phyloP scores from a whole-genome alignment of 2,888 invertebrate genomes.

The Allolobophora icterica region DNA sequence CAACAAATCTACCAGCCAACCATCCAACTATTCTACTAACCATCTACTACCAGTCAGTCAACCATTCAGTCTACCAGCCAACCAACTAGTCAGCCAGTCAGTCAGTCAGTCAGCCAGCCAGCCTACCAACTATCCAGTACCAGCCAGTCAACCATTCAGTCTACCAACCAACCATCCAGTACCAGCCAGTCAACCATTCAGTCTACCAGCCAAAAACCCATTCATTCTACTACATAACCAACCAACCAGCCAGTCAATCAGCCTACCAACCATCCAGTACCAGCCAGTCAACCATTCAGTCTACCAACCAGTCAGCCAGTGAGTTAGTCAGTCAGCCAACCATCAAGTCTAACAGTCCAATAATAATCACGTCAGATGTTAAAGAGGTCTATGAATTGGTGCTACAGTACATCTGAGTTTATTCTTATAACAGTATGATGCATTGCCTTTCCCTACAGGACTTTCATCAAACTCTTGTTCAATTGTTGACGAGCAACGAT shows the following conservation, averaged over 20 bases:
- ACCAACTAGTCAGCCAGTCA: too few relatives aligned
- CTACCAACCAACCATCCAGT: not conserved
- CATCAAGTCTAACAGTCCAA: not conserved
- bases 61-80: too few relatives aligned
- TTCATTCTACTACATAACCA: not conserved
- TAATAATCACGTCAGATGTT: not conserved
- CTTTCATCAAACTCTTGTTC: not conserved
- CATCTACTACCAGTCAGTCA: too few relatives aligned
- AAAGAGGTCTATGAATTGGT: not conserved
- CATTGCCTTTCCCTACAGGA: not conserved
- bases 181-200: not conserved
- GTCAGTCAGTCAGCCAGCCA: too few relatives aligned
- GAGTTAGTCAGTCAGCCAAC: too few relatives aligned
- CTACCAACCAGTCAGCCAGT: not conserved
- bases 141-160: not conserved
- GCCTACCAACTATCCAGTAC: not conserved
- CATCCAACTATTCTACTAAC: too few relatives aligned
- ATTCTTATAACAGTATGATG: not conserved
- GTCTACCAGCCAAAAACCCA: not conserved
- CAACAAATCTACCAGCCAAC: too few relatives aligned
- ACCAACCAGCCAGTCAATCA: too few relatives aligned
- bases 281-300: too few relatives aligned
- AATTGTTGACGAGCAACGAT: not conserved
- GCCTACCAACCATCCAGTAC: too few relatives aligned
- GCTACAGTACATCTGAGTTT: not conserved